Evolutionary conservation across 1,140 invertebrate species (phyloP).

Genomic region (Drosophila bifasciata): DNA sequence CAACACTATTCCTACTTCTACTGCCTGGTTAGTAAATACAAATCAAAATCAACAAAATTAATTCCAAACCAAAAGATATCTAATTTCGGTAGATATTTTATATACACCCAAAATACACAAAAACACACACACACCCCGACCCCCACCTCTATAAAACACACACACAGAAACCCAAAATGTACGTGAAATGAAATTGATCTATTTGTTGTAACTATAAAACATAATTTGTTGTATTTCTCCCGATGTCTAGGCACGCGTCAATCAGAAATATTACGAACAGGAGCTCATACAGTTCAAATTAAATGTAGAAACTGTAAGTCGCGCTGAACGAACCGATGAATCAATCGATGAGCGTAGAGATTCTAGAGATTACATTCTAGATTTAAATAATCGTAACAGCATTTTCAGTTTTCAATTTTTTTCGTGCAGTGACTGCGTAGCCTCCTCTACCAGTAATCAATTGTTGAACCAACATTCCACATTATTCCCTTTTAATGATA

Average conservation of each 20-base stretch:
- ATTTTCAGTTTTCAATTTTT: slow-evolving; percentile 54
- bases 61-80: slow-evolving; percentile 40
- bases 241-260: slow-evolving; percentile 82
- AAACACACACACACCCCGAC: slow-evolving; percentile 19
- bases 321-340: slow-evolving; percentile 15
- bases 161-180: slow-evolving; percentile 38
- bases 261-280: slow-evolving; percentile 83
- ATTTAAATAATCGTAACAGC: slow-evolving; percentile 61
- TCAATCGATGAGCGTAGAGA: slow-evolving; percentile 32
- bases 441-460: slow-evolving; percentile 46
- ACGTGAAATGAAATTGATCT: slow-evolving; percentile 43
- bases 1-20: slow-evolving; percentile 22
- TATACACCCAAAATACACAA: slow-evolving; percentile 25
- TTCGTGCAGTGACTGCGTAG: slow-evolving; percentile 72
- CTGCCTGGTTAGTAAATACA: slow-evolving; percentile 17
- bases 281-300: slow-evolving; percentile 81
- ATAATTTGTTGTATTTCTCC: slow-evolving; percentile 70
- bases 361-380: slow-evolving; percentile 13
- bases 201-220: slow-evolving; percentile 50
- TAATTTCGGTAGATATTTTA: slow-evolving; percentile 79
- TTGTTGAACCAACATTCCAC: slow-evolving; percentile 26
- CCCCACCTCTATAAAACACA: slow-evolving; percentile 17
- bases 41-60: slow-evolving; percentile 33
- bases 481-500: slow-evolving; percentile 50
- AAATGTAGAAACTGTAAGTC: slow-evolving; percentile 83